Conservation (phyloP, 1,140 invertebrate species). For the Bombyx mori region ASM3026992v2 NC_085110.1:7966501-7967000, state of each 20-base stretch:
- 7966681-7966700: conserved; percentile 20
- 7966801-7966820: neutral
- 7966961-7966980: too few relatives aligned
- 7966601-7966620: conserved; percentile 12
- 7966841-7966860: neutral
- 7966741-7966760: conserved; percentile 21
- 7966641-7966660: conserved; percentile 25
- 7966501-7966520: too few relatives aligned
- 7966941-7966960: neutral
- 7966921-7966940: neutral
- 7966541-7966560: too few relatives aligned
- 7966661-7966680: conserved; percentile 23
- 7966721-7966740: conserved; percentile 19
- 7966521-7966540: neutral
- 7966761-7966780: conserved; percentile 23
- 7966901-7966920: neutral
- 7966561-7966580: conserved; percentile 10
- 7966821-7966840: neutral
- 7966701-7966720: conserved; percentile 3
- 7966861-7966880: neutral
- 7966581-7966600: conserved; percentile 24
- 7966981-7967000: too few relatives aligned
- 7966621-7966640: conserved; percentile 11
- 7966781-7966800: conserved; percentile 8
- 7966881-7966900: conserved; percentile 1